A percentile compares a stretch with the other conserved stretches of the same genome.
phyloP scores from a whole-genome alignment of 2,113 vertebrate genomes.

The Varanus salvator region DNA sequence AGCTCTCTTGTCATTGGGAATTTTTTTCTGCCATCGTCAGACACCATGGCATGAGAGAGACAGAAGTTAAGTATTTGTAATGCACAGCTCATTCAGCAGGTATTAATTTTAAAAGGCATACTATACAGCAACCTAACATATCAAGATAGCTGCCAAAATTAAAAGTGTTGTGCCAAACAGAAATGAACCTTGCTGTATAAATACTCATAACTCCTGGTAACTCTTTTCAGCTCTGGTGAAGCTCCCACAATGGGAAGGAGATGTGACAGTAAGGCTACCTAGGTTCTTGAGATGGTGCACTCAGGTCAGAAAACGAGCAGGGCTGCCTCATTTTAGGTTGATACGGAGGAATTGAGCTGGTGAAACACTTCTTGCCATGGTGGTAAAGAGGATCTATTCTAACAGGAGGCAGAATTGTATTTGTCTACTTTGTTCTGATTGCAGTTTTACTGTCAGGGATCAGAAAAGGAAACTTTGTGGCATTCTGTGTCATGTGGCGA shows the following conservation, averaged over 20 bases:
- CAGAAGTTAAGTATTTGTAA: constrained; percentile 69
- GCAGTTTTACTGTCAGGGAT: too few species aligned
- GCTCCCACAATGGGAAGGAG: not conserved
- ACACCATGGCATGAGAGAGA: constrained; percentile 72
- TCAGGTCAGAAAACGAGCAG: not conserved
- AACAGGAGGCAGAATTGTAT: too few species aligned
- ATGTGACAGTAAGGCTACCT: not conserved
- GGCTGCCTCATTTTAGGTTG: not conserved
- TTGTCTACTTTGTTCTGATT: too few species aligned
- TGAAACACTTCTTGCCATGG: not conserved
- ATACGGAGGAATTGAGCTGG: not conserved
- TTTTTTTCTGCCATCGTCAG: constrained; percentile 76
- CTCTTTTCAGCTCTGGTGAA: not conserved
- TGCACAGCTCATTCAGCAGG: constrained; percentile 78
- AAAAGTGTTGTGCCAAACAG: constrained; percentile 48
- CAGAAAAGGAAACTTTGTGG: too few species aligned
- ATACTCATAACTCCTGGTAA: not conserved
- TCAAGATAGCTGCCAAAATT: constrained; percentile 55
- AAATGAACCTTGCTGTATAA: constrained; percentile 47
- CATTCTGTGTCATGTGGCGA: too few species aligned
- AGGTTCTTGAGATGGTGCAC: not conserved
- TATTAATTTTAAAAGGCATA: constrained; percentile 78
- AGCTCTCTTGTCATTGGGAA: constrained; percentile 69
- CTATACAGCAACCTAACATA: constrained; percentile 66
- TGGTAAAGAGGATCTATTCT: too few species aligned